These are phyloP conservation scores for Periophthalmus modestus DNA, from an alignment of 2,113 vertebrate genomes.

Conservation along the genomic window DNA sequence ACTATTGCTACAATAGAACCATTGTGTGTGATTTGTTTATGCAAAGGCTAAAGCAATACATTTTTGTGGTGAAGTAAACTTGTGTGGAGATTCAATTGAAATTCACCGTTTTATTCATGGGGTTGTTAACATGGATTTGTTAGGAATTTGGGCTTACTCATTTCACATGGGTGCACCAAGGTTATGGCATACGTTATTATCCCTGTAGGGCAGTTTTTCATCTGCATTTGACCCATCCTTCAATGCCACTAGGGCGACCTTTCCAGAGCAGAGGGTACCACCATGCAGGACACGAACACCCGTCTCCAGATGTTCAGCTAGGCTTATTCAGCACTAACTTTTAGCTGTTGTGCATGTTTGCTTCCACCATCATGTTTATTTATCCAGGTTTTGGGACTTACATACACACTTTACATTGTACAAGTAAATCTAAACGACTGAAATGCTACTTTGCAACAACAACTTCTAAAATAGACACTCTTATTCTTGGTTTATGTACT, in stretches of 20 bases:
- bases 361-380: not conserved
- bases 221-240: not conserved
- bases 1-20: slow-evolving; percentile 4
- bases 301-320: no score
- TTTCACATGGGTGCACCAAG: no score
- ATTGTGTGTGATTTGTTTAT: slow-evolving; percentile 12
- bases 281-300: no score
- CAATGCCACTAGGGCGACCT: not conserved
- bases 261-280: no score
- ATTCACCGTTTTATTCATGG: no score
- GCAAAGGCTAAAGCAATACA: not conserved
- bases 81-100: not conserved
- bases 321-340: no score
- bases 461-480: not conserved
- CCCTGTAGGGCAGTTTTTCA: no score
- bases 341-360: not conserved
- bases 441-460: slow-evolving; percentile 1
- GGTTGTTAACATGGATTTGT: no score
- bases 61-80: not conserved
- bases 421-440: slow-evolving; percentile 3
- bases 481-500: not conserved
- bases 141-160: no score
- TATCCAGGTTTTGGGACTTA: no score
- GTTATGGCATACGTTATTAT: not conserved
- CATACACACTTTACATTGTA: no score